Evolutionary conservation across 2,888 invertebrate species (phyloP).

Genomic region (Archips crataeganus): DNA sequence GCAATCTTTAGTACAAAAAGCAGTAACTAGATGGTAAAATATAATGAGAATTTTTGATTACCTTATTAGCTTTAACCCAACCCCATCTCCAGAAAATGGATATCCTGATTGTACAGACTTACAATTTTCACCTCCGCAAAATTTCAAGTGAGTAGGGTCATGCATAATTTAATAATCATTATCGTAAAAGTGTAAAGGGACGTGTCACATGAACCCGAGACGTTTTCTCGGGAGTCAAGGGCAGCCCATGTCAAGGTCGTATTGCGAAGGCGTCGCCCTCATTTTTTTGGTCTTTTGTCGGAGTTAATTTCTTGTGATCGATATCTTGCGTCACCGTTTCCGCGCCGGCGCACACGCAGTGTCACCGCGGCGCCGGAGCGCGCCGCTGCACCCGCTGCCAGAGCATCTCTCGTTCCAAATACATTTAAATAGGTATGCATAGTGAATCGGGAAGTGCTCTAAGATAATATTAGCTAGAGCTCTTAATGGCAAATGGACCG

Average conservation of each 20-base stretch:
- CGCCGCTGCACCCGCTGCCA: background rate
- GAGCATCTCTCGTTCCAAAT: background rate
- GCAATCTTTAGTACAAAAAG: too few species aligned
- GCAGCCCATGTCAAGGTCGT: constrained; percentile 75
- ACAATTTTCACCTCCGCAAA: background rate
- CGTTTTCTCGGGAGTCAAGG: constrained; percentile 82
- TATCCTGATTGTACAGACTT: background rate
- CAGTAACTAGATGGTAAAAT: background rate
- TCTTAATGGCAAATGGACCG: too few species aligned
- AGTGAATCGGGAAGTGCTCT: too few species aligned
- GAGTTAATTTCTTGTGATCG: constrained; percentile 72
- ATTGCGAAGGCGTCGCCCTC: constrained; percentile 75
- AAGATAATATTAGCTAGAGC: too few species aligned
- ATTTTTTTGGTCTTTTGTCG: constrained; percentile 74
- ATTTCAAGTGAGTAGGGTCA: constrained; percentile 5
- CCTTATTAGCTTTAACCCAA: background rate
- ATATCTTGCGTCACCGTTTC: constrained; percentile 76
- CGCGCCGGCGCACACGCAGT: constrained; percentile 68
- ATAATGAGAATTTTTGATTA: background rate
- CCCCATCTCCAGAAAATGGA: background rate
- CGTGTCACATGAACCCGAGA: constrained; percentile 50
- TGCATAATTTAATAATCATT: constrained; percentile 25
- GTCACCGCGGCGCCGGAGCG: constrained; percentile 35
- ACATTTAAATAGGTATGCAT: too few species aligned
- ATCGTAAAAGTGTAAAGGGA: constrained; percentile 19